Evolutionary conservation across 2,113 vertebrate genomes (phyloP).

Genomic region (Setophaga petechia): DNA sequence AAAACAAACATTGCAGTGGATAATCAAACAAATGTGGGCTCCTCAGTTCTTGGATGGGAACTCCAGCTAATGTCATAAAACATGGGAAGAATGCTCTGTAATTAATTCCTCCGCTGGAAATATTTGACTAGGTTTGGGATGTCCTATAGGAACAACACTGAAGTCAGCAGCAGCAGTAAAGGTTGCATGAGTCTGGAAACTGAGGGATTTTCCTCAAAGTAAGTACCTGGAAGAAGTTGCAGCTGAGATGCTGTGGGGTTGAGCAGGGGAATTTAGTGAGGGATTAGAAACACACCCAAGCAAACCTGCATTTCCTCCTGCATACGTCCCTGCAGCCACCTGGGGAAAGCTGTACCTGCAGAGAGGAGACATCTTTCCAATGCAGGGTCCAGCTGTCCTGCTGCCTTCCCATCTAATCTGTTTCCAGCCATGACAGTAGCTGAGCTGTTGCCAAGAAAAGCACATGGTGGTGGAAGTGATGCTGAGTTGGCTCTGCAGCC

Average conservation of each 20-base stretch:
- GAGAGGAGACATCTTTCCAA: neutral
- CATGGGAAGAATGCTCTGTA: conserved; percentile 41
- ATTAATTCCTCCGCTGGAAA: conserved; percentile 53
- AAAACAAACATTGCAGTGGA: conserved; percentile 33
- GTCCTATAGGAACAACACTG: conserved; percentile 19
- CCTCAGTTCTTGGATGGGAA: conserved; percentile 24
- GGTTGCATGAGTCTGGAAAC: neutral
- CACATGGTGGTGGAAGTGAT: neutral
- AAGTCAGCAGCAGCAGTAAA: conserved; percentile 2
- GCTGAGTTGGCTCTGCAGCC: neutral
- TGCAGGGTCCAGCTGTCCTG: neutral
- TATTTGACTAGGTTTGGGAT: conserved; percentile 42
- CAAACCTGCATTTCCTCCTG: neutral
- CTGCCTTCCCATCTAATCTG: neutral
- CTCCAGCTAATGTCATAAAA: conserved; percentile 35
- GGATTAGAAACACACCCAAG: neutral
- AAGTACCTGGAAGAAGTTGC: neutral
- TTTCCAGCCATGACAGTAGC: neutral
- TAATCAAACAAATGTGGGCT: conserved; percentile 38
- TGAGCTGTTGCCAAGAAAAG: neutral
- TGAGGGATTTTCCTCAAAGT: neutral
- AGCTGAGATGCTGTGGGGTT: neutral
- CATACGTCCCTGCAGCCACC: neutral
- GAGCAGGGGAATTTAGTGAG: neutral
- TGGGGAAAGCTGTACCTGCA: neutral